Base-by-base conservation (phyloP, 2,888 invertebrate species). In the Thelaira solivaga region DNA sequence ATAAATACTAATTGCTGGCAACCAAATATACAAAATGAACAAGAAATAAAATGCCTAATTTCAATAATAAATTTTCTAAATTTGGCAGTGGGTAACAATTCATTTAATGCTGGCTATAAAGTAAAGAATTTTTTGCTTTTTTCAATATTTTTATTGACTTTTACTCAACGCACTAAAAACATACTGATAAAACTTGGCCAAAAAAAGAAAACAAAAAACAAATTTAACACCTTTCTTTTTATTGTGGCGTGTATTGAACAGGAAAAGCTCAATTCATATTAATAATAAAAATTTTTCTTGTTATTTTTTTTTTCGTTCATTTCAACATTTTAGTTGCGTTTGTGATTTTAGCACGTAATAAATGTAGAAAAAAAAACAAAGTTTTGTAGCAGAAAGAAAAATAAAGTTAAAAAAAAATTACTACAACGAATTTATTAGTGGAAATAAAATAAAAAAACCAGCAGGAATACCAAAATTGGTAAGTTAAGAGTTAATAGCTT, bases 311-410 rank as follows among this genome's bases (percentile, higher is more conserved):
- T 61, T 51, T 43, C 18, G 41, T 45, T 10, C 22, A 11, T 8
- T n/a, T 41, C 16, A 24, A 62, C 49, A 62, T 62, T 62, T 49
- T n/a, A 53, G 62, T 62, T 71, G 71, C 62, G 53, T 72, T 76
- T 55, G 62, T 53, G 78, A 74, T 69, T 74, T 78, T 74, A 69
- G 74, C 78, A 78, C 78, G 74, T 78, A 78, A 69, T 78, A 78
- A 78, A 68, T 78, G 69, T 43, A 69, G 43, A 26, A 57, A 61
- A 67, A 61, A 31, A 61, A 31, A 4, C 29, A 43, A 59, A 11
- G n/a, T 18, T 13, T 11, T 13, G 20, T 13, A 8, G 29, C 11
- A 31, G 6, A 10, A 34, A 45, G 20, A 10, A 36, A 45, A 34
- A 6, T 4, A n/a, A 53, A 26, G 34, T 31, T 43, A 64, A 18